Percentiles rank a stretch among this genome's conserved stretches.
These are phyloP conservation scores for Eulemur albifrons DNA, from an alignment of 2,797 vertebrate genomes.

Conservation along the genomic window DNA sequence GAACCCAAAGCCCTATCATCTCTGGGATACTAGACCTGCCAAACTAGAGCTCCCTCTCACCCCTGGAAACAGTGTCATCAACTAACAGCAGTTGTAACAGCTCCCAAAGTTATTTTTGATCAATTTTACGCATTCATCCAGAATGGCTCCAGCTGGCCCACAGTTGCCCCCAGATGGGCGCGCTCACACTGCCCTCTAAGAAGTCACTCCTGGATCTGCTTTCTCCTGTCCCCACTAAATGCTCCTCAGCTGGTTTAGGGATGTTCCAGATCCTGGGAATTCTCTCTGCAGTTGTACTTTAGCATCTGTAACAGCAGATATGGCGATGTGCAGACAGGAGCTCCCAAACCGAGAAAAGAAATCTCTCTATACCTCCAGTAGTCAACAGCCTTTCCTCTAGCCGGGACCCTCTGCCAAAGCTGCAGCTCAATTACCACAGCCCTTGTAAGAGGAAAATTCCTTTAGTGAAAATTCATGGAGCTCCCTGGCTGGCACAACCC, in stretches of 20 bases:
- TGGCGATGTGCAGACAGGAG: neutral
- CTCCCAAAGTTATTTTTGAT: neutral
- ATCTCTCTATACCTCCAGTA: accelerated
- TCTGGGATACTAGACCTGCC: neutral
- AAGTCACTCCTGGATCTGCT: neutral
- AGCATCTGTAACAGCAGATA: neutral
- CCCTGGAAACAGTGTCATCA: neutral
- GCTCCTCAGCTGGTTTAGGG: accelerated
- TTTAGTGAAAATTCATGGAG: neutral
- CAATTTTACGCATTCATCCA: neutral
- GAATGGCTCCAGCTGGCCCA: neutral
- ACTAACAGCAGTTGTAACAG: neutral
- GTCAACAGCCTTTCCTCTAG: neutral
- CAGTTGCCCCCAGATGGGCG: accelerated
- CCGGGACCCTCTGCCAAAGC: neutral
- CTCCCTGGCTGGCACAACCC: accelerated
- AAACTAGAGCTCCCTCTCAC: neutral
- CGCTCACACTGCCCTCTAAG: neutral
- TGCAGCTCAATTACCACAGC: neutral
- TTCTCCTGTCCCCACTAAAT: neutral
- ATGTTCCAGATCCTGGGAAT: neutral
- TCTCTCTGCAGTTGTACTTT: neutral
- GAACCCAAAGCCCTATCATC: neutral
- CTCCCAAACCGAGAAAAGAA: neutral
- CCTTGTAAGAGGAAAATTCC: neutral